Evolutionary conservation across 2,888 invertebrate genomes (phyloP).

Genomic region (Apoderus coryli): DNA sequence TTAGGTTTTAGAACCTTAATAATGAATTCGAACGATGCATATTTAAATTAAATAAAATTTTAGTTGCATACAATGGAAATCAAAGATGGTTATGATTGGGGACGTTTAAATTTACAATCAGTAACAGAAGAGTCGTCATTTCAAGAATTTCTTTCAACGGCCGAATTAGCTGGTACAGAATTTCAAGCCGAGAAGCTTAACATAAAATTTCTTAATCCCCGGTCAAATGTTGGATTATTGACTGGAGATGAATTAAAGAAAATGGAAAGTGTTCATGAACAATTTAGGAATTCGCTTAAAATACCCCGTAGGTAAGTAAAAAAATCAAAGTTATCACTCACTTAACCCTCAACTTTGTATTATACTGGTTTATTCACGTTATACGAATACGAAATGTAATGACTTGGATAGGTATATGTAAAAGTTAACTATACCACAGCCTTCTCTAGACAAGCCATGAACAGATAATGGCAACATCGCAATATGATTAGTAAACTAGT

Average conservation of each 20-base stretch:
- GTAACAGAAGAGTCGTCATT: slow-evolving; percentile 93
- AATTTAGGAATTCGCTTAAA: slow-evolving; percentile 47
- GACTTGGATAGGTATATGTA: no score
- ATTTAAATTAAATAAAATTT: slow-evolving; percentile 17
- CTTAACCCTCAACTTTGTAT: no score
- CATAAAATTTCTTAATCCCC: slow-evolving; percentile 56
- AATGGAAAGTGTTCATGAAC: slow-evolving; percentile 39
- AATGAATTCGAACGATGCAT: no score
- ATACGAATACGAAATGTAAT: no score
- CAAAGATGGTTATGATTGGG: slow-evolving; percentile 86
- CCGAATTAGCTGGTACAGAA: slow-evolving; percentile 86
- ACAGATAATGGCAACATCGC: no score
- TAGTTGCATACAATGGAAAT: slow-evolving; percentile 76
- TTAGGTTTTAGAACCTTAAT: no score
- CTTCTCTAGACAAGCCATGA: no score
- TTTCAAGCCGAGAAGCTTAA: slow-evolving; percentile 86
- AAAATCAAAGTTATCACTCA: no score
- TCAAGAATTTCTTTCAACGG: slow-evolving; percentile 90
- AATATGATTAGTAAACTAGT: no score
- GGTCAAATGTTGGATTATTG: slow-evolving; percentile 43
- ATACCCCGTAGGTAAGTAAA: slow-evolving; percentile 75
- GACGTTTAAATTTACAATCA: slow-evolving; percentile 75
- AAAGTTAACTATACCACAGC: no score
- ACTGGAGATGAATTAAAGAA: slow-evolving; percentile 40
- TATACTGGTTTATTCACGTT: no score